Evolutionary conservation across 2,888 invertebrate genomes (phyloP).

Genomic region (Agrochola lychnidis): DNA sequence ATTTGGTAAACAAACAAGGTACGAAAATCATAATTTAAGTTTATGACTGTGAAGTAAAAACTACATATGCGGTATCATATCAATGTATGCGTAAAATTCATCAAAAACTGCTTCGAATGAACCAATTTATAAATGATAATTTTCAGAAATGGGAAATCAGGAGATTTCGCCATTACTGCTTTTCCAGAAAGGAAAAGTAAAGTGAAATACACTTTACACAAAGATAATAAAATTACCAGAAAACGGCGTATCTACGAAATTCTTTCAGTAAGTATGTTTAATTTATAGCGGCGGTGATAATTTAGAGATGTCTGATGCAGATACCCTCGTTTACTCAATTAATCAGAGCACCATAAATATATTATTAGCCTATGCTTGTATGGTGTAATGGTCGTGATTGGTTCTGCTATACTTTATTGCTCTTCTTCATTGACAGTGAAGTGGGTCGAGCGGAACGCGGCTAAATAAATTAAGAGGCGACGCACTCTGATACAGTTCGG

Average conservation of each 20-base stretch:
- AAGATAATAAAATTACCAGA: neutral
- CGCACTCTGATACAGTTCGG: constrained; percentile 53
- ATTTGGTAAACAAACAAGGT: neutral
- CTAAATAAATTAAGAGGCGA: constrained; percentile 81
- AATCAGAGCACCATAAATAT: constrained; percentile 53
- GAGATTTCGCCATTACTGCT: neutral
- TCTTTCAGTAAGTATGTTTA: neutral
- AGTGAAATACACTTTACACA: neutral
- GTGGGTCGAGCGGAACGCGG: constrained; percentile 84
- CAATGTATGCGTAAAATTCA: neutral
- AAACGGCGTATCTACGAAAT: neutral
- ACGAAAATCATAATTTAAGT: neutral
- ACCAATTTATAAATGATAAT: neutral
- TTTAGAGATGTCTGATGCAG: constrained; percentile 15
- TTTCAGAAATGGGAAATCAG: neutral
- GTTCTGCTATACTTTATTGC: constrained; percentile 80
- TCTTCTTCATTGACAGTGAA: constrained; percentile 81
- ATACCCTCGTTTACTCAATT: constrained; percentile 36
- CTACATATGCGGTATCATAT: neutral
- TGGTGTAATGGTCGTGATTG: constrained; percentile 65
- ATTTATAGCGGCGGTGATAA: constrained; percentile 1
- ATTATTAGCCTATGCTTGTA: constrained; percentile 64
- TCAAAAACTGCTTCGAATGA: neutral
- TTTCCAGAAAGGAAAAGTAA: neutral
- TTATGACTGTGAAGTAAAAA: neutral